Evolutionary conservation across 2,113 vertebrate species (phyloP).

Genomic region (Eurypyga helias): DNA sequence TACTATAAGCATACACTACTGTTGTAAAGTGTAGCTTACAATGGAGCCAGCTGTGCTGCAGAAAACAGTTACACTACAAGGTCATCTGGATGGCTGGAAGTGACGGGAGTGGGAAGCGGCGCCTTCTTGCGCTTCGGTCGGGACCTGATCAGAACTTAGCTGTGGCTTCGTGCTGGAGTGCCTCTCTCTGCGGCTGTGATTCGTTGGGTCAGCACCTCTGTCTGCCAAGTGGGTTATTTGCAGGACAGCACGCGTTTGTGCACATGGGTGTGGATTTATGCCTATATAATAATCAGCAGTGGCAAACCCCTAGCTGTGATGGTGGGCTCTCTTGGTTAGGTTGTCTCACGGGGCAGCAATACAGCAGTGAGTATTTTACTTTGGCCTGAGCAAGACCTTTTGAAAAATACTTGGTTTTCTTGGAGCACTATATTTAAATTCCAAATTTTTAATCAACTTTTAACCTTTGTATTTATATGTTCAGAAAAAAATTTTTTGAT

Average conservation of each 20-base stretch:
- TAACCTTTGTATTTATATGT: conserved; percentile 34
- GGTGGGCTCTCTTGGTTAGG: not conserved
- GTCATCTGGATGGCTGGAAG: not conserved
- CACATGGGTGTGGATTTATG: not conserved
- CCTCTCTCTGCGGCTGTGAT: not conserved
- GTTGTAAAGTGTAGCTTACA: not conserved
- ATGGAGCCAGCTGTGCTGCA: conserved; percentile 41
- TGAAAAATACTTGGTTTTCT: not conserved
- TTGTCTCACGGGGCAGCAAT: not conserved
- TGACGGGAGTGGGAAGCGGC: not conserved
- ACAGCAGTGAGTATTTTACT: not conserved
- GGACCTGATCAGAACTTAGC: not conserved
- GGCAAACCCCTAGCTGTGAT: not conserved
- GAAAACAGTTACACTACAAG: conserved; percentile 45
- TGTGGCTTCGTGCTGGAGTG: not conserved
- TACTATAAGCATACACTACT: conserved; percentile 47
- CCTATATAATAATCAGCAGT: not conserved
- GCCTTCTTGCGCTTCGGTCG: not conserved
- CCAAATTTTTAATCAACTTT: not conserved
- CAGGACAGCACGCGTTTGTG: not conserved
- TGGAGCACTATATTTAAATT: conserved; percentile 50
- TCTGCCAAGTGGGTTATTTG: not conserved
- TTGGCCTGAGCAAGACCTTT: not conserved
- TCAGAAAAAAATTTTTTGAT: conserved; percentile 18
- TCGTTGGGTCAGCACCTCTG: not conserved